Conservation (phyloP, 2,888 invertebrate species). For the Phorcus lineatus region DNA sequence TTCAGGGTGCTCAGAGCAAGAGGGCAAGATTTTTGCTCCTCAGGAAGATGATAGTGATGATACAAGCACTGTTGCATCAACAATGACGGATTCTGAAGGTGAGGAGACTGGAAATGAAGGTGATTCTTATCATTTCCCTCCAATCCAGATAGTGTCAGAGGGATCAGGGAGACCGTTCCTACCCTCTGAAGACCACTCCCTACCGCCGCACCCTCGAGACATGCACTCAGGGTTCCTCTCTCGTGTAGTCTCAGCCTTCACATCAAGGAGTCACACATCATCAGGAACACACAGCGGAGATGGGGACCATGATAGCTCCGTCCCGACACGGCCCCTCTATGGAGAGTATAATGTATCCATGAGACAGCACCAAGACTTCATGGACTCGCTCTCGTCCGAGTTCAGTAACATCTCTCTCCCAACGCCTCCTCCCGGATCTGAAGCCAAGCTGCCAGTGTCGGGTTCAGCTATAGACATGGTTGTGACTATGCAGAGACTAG, state of each 20-base stretch:
- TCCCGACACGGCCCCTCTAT: neutral
- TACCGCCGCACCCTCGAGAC: neutral
- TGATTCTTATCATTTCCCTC: conserved; percentile 2
- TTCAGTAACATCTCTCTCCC: conserved; percentile 35
- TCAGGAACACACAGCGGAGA: neutral
- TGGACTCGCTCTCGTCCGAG: conserved; percentile 34
- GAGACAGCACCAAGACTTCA: conserved; percentile 25
- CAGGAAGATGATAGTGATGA: neutral
- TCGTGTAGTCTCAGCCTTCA: neutral
- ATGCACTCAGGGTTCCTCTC: neutral
- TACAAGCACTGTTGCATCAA: neutral
- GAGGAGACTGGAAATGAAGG: neutral
- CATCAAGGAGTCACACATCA: neutral
- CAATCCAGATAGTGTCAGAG: neutral
- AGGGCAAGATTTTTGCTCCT: neutral
- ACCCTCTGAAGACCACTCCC: neutral
- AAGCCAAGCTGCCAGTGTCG: conserved; percentile 54
- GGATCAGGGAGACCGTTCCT: too few relatives aligned
- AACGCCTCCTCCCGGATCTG: neutral
- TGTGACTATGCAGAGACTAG: conserved; percentile 59
- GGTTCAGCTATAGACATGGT: conserved; percentile 61
- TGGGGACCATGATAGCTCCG: conserved; percentile 1
- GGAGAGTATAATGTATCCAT: too few relatives aligned
- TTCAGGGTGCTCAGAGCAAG: too few relatives aligned
- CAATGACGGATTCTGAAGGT: neutral